phyloP scores from a whole-genome alignment of 23 tunicate genomes.

The Ascidia mentula region DNA sequence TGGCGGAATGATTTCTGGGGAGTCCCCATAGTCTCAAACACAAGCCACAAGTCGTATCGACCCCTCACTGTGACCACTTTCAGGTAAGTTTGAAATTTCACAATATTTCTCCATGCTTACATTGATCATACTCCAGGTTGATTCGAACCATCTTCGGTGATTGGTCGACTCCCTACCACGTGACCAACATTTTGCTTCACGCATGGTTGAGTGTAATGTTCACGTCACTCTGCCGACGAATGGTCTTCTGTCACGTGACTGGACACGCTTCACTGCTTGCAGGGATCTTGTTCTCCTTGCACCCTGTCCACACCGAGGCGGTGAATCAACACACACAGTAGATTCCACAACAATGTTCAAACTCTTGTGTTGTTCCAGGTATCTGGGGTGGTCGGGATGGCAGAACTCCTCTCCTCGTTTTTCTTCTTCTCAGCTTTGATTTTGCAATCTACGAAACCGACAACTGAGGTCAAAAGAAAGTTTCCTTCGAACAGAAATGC shows the following conservation, averaged over 20 bases:
- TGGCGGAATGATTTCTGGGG: constrained; percentile 91
- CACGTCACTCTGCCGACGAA: constrained; percentile 21
- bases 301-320: constrained; percentile 88
- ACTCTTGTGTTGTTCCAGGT: constrained; percentile 10
- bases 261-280: constrained; percentile 12
- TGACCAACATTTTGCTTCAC: constrained; percentile 47
- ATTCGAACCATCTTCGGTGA: constrained; percentile 16
- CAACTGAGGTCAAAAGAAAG: no score
- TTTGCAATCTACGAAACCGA: no score
- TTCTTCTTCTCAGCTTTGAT: constrained; percentile 48
- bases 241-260: constrained; percentile 19
- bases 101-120: no score
- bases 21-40: constrained; percentile 20
- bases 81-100: constrained; percentile 38
- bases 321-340: constrained; percentile 30
- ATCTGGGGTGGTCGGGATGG: constrained; percentile 75
- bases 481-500: no score
- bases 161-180: constrained; percentile 32
- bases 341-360: background rate
- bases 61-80: constrained; percentile 58
- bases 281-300: constrained; percentile 59
- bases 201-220: constrained; percentile 29
- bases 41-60: constrained; percentile 82
- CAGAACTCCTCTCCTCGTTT: constrained; percentile 69
- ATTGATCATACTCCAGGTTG: constrained; percentile 23